Conservation (phyloP, 2,797 vertebrate genomes). For the Falco berigora region DNA sequence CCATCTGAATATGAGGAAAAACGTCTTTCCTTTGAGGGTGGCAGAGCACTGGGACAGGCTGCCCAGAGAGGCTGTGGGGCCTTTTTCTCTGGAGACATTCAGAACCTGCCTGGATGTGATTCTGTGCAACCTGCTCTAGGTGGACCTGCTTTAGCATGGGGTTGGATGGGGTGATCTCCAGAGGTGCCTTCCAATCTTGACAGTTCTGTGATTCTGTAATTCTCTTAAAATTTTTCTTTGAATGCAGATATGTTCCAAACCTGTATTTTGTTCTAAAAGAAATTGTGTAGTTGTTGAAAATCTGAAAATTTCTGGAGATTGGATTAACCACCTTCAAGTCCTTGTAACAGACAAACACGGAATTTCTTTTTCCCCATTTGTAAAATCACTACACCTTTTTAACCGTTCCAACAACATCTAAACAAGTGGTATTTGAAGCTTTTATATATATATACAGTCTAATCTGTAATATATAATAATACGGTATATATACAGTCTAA, state of each 20-base stretch:
- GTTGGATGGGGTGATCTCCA: too few relatives aligned
- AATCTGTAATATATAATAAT: too few relatives aligned
- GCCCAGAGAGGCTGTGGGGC: too few relatives aligned
- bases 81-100: too few relatives aligned
- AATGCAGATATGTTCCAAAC: rapidly evolving
- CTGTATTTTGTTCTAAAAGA: background rate
- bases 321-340: background rate
- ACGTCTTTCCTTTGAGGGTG: too few relatives aligned
- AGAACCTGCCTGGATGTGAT: too few relatives aligned
- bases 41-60: too few relatives aligned
- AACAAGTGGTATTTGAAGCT: background rate
- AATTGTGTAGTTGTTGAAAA: background rate
- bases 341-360: background rate
- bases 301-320: background rate
- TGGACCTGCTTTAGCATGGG: too few relatives aligned
- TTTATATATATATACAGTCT: background rate
- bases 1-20: too few relatives aligned
- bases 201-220: background rate
- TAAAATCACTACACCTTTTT: background rate
- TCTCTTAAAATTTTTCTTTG: background rate
- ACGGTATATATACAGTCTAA: rapidly evolving
- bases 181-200: too few relatives aligned
- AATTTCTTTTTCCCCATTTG: background rate
- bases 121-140: too few relatives aligned
- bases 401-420: background rate